Conservation (phyloP, 2,113 vertebrate genomes). For the Felis catus region F.catus_Fca126_mat1.0 CM031416.1:65322501-65323000, state of each 20-base stretch:
- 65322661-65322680: constrained; percentile 94
- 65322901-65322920: neutral
- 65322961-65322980: neutral
- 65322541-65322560: constrained; percentile 89
- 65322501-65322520: constrained; percentile 88
- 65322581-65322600: constrained; percentile 88
- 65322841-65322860: neutral
- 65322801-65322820: neutral
- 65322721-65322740: constrained; percentile 88
- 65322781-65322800: neutral
- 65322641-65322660: constrained; percentile 94
- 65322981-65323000: constrained; percentile 38
- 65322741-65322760: constrained; percentile 95
- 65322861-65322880: neutral
- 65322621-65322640: constrained; percentile 96
- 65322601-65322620: constrained; percentile 93
- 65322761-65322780: constrained; percentile 56
- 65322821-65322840: neutral
- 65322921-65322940: neutral
- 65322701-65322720: constrained; percentile 93
- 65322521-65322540: constrained; percentile 90
- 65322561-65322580: constrained; percentile 85
- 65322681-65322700: constrained; percentile 95
- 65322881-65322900: neutral
- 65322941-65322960: neutral